A percentile compares a stretch with the other conserved stretches of the same genome.
These are phyloP conservation scores for Petroica traversi DNA, from an alignment of 2,113 vertebrate genomes.

Conservation along the genomic window DNA sequence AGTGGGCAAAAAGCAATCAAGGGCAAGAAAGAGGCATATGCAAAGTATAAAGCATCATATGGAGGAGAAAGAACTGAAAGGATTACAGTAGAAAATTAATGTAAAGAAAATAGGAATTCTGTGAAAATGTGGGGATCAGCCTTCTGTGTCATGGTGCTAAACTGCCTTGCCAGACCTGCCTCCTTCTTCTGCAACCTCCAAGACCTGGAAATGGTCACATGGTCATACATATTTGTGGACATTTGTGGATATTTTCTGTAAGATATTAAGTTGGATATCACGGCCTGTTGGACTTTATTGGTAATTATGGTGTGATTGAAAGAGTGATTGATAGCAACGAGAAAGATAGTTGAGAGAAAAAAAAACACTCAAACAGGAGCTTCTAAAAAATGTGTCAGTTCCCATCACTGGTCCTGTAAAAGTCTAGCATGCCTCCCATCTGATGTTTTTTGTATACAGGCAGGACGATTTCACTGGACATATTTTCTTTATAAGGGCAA, in stretches of 20 bases:
- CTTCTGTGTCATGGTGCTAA: not conserved
- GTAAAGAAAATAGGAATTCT: not conserved
- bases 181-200: not conserved
- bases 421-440: not conserved
- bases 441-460: accelerated
- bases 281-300: accelerated
- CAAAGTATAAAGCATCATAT: conserved; percentile 14
- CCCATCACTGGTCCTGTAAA: accelerated
- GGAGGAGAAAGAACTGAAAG: not conserved
- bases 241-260: too few species aligned
- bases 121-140: not conserved
- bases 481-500: not conserved
- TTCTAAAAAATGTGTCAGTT: not conserved
- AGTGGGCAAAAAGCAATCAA: conserved; percentile 51
- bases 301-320: not conserved
- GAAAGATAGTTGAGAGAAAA: not conserved
- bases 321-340: not conserved
- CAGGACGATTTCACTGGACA: accelerated
- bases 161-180: not conserved
- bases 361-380: not conserved
- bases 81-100: not conserved
- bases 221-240: not conserved
- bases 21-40: conserved; percentile 45
- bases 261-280: not conserved
- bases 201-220: not conserved